Percentiles rank a stretch among this genome's conserved stretches.
These are phyloP conservation scores for Pocota personata DNA, from an alignment of 2,888 invertebrate genomes.

Conservation along the genomic window DNA sequence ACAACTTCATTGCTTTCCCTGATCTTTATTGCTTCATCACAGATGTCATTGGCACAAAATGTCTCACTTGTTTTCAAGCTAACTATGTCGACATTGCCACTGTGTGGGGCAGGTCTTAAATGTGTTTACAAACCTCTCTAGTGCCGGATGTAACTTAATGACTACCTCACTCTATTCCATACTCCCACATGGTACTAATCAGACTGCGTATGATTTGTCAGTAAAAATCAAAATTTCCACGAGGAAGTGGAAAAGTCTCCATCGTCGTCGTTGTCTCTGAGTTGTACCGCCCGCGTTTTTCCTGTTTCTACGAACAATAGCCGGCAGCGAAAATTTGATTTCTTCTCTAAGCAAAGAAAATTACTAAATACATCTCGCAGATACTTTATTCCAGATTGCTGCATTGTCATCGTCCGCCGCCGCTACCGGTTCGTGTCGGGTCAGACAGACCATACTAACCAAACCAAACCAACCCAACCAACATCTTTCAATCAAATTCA, in stretches of 20 bases:
- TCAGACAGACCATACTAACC: neutral
- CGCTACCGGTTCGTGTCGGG: conserved; percentile 40
- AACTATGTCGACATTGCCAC: neutral
- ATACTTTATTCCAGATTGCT: conserved; percentile 41
- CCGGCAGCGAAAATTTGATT: conserved; percentile 30
- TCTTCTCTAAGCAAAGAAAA: neutral
- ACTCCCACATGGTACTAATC: conserved; percentile 58
- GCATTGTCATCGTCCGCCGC: conserved; percentile 44
- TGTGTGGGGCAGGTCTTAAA: neutral
- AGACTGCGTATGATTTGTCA: conserved; percentile 61
- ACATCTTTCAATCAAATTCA: conserved; percentile 71
- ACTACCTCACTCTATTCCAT: conserved; percentile 31
- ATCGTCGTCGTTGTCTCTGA: neutral
- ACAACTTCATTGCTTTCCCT: no score
- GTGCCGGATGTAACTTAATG: conserved; percentile 61
- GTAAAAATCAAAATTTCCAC: conserved; percentile 59
- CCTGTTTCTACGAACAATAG: neutral
- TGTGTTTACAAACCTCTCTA: neutral
- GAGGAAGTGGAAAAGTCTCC: conserved; percentile 45
- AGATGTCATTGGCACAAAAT: no score
- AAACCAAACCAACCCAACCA: neutral
- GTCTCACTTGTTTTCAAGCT: neutral
- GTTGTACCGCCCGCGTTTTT: conserved; percentile 15
- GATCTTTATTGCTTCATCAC: no score
- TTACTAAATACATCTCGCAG: conserved; percentile 6